A percentile compares a stretch with the other conserved stretches of the same genome.
Conservation (phyloP, 2,888 invertebrate species). For the Cantharis rufa region DNA sequence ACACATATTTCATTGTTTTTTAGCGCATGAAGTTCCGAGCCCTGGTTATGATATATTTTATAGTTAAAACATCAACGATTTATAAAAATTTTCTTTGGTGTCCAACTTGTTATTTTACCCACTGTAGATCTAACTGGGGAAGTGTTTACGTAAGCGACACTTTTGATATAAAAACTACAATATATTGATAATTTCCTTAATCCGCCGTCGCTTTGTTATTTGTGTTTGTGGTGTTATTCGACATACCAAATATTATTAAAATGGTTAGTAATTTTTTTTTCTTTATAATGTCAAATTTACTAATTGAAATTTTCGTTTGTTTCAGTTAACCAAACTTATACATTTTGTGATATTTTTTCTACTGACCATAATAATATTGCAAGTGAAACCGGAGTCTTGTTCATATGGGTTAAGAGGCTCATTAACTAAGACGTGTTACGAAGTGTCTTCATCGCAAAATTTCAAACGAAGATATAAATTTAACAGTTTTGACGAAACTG, state of each 20-base stretch:
- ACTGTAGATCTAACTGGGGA: not conserved
- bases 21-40: no score
- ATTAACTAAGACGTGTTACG: constrained; percentile 51
- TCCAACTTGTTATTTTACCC: no score
- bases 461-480: constrained; percentile 50
- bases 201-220: not conserved
- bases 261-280: not conserved
- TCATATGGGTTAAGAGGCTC: constrained; percentile 53
- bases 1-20: no score
- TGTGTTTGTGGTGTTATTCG: not conserved
- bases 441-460: constrained; percentile 50
- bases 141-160: not conserved
- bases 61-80: no score
- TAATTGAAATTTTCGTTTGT: not conserved
- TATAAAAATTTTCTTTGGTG: no score
- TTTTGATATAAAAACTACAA: not conserved
- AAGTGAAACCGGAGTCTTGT: constrained; percentile 43
- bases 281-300: not conserved
- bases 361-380: not conserved
- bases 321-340: not conserved
- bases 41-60: no score
- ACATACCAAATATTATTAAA: not conserved
- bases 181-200: not conserved
- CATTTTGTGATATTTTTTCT: not conserved
- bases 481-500: constrained; percentile 52